These are phyloP conservation scores for Drosophila pandora DNA, from an alignment of 1,140 invertebrate genomes.

Conservation along the genomic window DNA sequence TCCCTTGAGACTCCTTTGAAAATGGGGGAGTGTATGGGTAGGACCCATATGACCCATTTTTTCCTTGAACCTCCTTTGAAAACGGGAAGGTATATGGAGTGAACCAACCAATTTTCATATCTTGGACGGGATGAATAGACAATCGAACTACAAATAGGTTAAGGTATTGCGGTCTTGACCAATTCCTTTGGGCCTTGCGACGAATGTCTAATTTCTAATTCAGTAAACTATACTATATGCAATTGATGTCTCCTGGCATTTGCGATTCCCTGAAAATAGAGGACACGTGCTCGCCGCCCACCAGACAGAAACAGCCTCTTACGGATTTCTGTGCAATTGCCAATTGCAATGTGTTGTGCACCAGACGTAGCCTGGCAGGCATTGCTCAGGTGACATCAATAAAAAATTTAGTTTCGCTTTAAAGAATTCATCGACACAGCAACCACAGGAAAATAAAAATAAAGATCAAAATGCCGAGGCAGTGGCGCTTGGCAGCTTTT, in stretches of 20 bases:
- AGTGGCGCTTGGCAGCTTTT: slow-evolving; percentile 40
- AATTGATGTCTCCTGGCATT: slow-evolving; percentile 19
- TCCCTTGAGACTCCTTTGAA: too few species aligned
- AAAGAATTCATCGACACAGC: neutral
- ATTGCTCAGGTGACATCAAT: slow-evolving; percentile 5
- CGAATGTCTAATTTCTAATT: slow-evolving; percentile 9
- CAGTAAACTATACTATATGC: neutral
- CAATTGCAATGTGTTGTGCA: slow-evolving; percentile 42
- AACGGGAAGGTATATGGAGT: too few species aligned
- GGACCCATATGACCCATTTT: too few species aligned
- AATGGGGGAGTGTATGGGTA: too few species aligned
- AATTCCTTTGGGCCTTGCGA: slow-evolving; percentile 1
- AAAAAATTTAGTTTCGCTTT: slow-evolving; percentile 2
- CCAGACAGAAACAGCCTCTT: neutral
- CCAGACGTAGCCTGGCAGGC: slow-evolving; percentile 11
- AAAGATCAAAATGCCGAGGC: neutral
- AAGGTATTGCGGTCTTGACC: neutral
- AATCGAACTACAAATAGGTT: too few species aligned
- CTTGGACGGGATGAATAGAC: too few species aligned
- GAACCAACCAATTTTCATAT: too few species aligned
- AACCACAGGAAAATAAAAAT: slow-evolving; percentile 9
- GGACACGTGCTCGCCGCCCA: slow-evolving; percentile 19
- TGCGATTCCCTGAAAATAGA: slow-evolving; percentile 14
- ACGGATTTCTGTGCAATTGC: slow-evolving; percentile 11
- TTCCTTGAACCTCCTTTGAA: too few species aligned